These are phyloP conservation scores for Danio albolineatus DNA, from an alignment of 2,797 vertebrate species.

Conservation along the genomic window DNA sequence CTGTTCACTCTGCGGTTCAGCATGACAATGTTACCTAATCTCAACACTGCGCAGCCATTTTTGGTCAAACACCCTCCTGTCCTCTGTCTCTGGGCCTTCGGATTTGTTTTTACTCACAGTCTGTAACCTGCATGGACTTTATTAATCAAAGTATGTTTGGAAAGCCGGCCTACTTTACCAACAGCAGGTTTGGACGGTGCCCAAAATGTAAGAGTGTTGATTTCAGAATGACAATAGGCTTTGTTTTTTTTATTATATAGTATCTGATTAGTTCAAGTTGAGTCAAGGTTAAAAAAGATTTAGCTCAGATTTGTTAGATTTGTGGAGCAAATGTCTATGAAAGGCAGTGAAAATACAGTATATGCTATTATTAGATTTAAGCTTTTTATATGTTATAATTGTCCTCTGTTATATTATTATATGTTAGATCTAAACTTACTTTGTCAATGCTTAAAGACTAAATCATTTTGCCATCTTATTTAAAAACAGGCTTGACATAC, in stretches of 20 bases:
- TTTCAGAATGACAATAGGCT: neutral
- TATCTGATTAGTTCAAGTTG: neutral
- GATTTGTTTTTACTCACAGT: neutral
- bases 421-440: too few species aligned
- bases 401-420: too few species aligned
- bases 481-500: too few species aligned
- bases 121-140: constrained; percentile 32
- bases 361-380: too few species aligned
- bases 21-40: constrained; percentile 25
- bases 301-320: neutral
- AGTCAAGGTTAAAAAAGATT: neutral
- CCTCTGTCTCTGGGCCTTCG: constrained; percentile 18
- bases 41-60: constrained; percentile 71
- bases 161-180: constrained; percentile 17
- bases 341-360: too few species aligned
- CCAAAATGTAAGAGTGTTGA: neutral
- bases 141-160: constrained; percentile 34
- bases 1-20: constrained; percentile 35
- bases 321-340: neutral
- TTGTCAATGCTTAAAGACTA: too few species aligned
- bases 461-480: too few species aligned
- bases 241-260: too few species aligned
- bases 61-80: constrained; percentile 75
- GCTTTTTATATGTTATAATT: too few species aligned
- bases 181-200: neutral